Evolutionary conservation across 2,888 invertebrate genomes (phyloP).

Genomic region (Hermaeophaga mercurialis): DNA sequence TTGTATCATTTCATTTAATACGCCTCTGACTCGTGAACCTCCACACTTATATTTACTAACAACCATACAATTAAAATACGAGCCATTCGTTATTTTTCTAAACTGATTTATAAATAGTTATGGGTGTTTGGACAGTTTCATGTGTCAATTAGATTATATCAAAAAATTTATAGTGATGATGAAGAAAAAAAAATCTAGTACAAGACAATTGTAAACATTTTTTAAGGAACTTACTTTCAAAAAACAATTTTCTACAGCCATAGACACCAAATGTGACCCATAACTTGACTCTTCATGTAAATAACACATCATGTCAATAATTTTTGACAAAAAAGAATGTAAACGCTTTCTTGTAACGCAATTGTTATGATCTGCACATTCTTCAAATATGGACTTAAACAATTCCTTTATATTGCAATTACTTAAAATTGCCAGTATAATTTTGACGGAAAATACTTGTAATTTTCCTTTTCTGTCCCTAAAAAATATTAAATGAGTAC

Average conservation of each 20-base stretch:
- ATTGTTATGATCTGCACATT: conserved; percentile 76
- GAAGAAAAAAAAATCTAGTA: no score
- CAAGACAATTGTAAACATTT: no score
- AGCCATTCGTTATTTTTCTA: no score
- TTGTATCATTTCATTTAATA: no score
- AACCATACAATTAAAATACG: no score
- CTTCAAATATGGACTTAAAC: conserved; percentile 70
- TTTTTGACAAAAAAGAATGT: conserved; percentile 65
- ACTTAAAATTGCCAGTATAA: conserved; percentile 70
- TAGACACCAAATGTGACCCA: conserved; percentile 66
- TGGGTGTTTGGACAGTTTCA: no score
- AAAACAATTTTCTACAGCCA: conserved; percentile 76
- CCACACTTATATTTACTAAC: no score
- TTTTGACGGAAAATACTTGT: conserved; percentile 71
- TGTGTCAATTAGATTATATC: no score
- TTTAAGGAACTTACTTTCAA: conserved; percentile 68
- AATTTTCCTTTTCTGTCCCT: conserved; percentile 68
- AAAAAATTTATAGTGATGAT: no score
- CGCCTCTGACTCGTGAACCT: no score
- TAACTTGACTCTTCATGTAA: conserved; percentile 68
- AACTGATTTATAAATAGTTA: no score
- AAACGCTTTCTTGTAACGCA: conserved; percentile 71
- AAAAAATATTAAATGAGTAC: conserved; percentile 46
- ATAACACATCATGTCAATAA: conserved; percentile 66
- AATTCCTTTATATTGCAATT: conserved; percentile 67